A percentile compares a stretch with the other conserved stretches of the same genome.
Conservation (phyloP, 1,140 invertebrate species). For the Drosophila serrata region DNA sequence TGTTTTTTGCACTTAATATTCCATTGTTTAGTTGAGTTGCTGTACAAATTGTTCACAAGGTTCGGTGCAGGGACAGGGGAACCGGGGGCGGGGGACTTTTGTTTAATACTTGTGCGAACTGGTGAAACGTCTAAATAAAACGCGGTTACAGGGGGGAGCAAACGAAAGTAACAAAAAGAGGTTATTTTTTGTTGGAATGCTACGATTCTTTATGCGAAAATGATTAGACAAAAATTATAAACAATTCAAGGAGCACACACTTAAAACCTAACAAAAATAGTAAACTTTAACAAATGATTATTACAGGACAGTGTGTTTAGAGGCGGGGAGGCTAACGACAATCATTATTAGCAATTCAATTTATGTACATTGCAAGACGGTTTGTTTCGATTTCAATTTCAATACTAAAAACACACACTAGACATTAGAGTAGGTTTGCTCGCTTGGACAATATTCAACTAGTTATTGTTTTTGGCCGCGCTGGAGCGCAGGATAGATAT, state of each 20-base stretch:
- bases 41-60: slow-evolving; percentile 78
- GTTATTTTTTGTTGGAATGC: slow-evolving; percentile 70
- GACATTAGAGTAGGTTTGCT: slow-evolving; percentile 68
- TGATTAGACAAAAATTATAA: slow-evolving; percentile 62
- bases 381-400: slow-evolving; percentile 24
- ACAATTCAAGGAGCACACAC: slow-evolving; percentile 69
- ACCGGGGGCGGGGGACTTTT: slow-evolving; percentile 21
- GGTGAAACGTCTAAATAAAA: slow-evolving; percentile 58
- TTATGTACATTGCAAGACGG: slow-evolving; percentile 73
- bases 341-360: slow-evolving; percentile 61
- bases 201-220: slow-evolving; percentile 74
- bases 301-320: slow-evolving; percentile 47
- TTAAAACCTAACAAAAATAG: slow-evolving; percentile 81
- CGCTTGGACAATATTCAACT: slow-evolving; percentile 73
- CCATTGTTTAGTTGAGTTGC: slow-evolving; percentile 77
- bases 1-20: slow-evolving; percentile 75
- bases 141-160: slow-evolving; percentile 25
- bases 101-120: slow-evolving; percentile 80
- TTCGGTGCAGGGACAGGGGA: slow-evolving; percentile 64
- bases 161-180: slow-evolving; percentile 38
- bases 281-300: slow-evolving; percentile 77
- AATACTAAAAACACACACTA: slow-evolving; percentile 60
- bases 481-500: slow-evolving; percentile 61
- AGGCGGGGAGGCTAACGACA: slow-evolving; percentile 37
- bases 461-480: slow-evolving; percentile 68